These are phyloP conservation scores for Eunapius fragilis DNA, from an alignment of 37 sponge, comb jelly and placozoan genomes.

Conservation along the genomic window DNA sequence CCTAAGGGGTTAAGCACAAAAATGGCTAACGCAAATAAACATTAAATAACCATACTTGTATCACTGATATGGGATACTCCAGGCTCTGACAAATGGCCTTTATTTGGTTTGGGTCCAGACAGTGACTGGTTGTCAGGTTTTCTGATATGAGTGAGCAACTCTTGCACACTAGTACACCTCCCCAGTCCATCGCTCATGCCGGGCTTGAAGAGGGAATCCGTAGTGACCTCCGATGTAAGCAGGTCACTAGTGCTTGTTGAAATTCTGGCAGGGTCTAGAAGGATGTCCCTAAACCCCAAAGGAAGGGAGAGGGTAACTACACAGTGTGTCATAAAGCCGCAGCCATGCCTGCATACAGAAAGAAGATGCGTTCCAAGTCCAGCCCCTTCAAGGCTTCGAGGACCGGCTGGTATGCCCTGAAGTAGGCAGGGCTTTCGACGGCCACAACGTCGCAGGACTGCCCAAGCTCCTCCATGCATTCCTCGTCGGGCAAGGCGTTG, in stretches of 20 bases:
- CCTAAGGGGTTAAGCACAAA: conserved; percentile 6
- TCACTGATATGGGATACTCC: conserved; percentile 18
- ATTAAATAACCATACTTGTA: conserved; percentile 24
- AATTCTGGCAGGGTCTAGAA: neutral
- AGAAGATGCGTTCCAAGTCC: conserved; percentile 21
- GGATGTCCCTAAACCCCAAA: neutral
- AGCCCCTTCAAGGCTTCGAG: conserved; percentile 35
- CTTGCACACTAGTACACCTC: neutral
- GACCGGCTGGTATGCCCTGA: conserved; percentile 53
- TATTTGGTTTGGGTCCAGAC: conserved; percentile 35
- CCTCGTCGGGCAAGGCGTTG: conserved; percentile 14
- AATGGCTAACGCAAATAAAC: neutral
- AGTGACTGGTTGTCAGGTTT: neutral
- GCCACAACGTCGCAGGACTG: conserved; percentile 2
- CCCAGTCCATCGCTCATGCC: neutral
- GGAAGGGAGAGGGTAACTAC: neutral
- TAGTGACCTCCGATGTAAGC: neutral
- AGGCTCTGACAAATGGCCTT: conserved; percentile 41
- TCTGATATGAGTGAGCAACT: neutral
- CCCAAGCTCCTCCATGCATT: conserved; percentile 1
- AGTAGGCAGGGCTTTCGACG: conserved; percentile 62
- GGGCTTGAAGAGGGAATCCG: neutral
- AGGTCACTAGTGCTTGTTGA: neutral
- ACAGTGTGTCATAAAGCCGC: neutral
- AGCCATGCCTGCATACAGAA: conserved; percentile 11